Evolutionary conservation across 2,113 vertebrate genomes (phyloP).

Genomic region (Chunga burmeisteri): DNA sequence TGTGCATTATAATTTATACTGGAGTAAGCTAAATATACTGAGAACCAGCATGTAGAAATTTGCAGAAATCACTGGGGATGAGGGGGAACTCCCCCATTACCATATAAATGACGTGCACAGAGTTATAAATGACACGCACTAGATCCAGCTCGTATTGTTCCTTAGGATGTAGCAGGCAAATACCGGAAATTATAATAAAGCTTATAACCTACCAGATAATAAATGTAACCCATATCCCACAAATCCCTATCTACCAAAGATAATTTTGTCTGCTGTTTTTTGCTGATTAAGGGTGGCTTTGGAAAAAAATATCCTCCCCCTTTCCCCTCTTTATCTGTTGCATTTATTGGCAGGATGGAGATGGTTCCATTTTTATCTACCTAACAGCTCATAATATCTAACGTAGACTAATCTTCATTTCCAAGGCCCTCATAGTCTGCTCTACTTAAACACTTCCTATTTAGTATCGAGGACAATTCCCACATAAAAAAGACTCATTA

Average conservation of each 20-base stretch:
- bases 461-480: neutral
- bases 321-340: neutral
- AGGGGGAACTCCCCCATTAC: constrained; percentile 14
- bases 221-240: constrained; percentile 35
- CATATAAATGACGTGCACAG: constrained; percentile 25
- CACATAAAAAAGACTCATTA: neutral
- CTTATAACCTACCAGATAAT: constrained; percentile 35
- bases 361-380: constrained; percentile 13
- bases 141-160: neutral
- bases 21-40: neutral
- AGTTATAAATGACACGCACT: neutral
- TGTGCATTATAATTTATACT: constrained; percentile 16
- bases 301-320: neutral
- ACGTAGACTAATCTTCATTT: neutral
- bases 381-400: neutral
- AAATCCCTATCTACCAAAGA: constrained; percentile 43
- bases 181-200: constrained; percentile 50
- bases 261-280: constrained; percentile 46
- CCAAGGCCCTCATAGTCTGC: neutral
- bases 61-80: neutral
- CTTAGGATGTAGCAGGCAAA: neutral
- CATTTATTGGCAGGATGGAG: constrained; percentile 10
- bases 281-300: constrained; percentile 43
- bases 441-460: neutral
- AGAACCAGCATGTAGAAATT: neutral